Base-by-base conservation (phyloP, 2,888 invertebrate genomes). In the Drosophila mettleri region DNA sequence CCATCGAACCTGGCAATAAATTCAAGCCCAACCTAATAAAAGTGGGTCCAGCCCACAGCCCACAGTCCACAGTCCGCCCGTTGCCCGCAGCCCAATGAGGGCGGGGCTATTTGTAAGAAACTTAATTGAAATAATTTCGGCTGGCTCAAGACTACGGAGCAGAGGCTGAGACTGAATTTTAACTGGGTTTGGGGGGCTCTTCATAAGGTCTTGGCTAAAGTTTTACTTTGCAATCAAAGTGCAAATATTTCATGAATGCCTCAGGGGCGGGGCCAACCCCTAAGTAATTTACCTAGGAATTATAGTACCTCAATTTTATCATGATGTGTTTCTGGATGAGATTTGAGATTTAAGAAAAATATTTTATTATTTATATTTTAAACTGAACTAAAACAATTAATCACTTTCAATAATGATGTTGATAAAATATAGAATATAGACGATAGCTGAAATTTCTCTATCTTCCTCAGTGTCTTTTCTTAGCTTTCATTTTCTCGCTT, bases 1-100 rank as follows among this genome's bases (percentile, higher is more conserved):
- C 74, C 81, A 84, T 86, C 83, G 86, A 86, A 84, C 86, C 84
- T 84, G 84, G 69, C 84, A 79, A 86, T 86, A 84, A 86, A 84
- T 86, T 82, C 71, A 61, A 33, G 71, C 66, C 65, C 55, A 77
- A 80, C 84, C 84, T 86, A 84, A 86, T 86, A 85, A 86, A 84
- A 86, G 72, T 61, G 62, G 76, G 69, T 69, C 71, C 75, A 12
- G 41, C 22, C 60, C 43, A n/a, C 48, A 20, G 20, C 27, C 29
- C 18, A 3, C 29, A 9, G 27, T 24, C 31, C 38, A 39, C 22
- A 41, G 22, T 5, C 45, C 49, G 55, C n/a, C 59, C 38, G 53
- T 41, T 39, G 38, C 31, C 39, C 54, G 31, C 22, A 52, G 43
- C 33, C 8, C 9, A 1, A 34, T 22, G 9, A 14, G 33, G 41